Evolutionary conservation across 2,888 invertebrate species (phyloP).

Genomic region (Junonia oenone): DNA sequence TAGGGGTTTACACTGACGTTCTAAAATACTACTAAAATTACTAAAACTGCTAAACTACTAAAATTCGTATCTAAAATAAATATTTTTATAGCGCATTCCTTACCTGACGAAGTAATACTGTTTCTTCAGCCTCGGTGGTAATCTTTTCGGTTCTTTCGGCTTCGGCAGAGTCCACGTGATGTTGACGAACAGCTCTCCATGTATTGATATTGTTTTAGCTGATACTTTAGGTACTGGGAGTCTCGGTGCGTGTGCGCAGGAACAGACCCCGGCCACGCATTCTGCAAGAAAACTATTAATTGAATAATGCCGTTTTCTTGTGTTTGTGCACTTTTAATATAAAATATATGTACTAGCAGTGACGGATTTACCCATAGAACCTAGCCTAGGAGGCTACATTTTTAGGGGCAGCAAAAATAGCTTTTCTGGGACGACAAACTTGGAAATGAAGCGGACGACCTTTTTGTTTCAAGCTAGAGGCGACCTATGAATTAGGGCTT

Average conservation of each 20-base stretch:
- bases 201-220: constrained; percentile 41
- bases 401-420: too few species aligned
- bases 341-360: too few species aligned
- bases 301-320: constrained; percentile 2
- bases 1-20: too few species aligned
- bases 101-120: constrained; percentile 58
- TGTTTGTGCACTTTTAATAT: not conserved
- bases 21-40: too few species aligned
- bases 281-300: constrained; percentile 40
- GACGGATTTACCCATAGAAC: too few species aligned
- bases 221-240: constrained; percentile 53
- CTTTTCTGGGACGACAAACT: too few species aligned
- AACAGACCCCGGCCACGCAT: constrained; percentile 61
- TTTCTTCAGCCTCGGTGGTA: constrained; percentile 51
- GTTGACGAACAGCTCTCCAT: constrained; percentile 52
- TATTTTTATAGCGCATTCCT: not conserved
- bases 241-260: constrained; percentile 58
- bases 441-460: too few species aligned
- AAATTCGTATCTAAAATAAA: too few species aligned
- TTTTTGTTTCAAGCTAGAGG: too few species aligned
- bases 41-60: too few species aligned
- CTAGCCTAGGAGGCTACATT: too few species aligned
- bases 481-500: too few species aligned
- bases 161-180: constrained; percentile 55
- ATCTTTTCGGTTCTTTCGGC: constrained; percentile 48